A percentile compares a stretch with the other conserved stretches of the same genome.
Evolutionary conservation across 2,797 vertebrate genomes (phyloP).

Genomic region (Margarornis squamiger): DNA sequence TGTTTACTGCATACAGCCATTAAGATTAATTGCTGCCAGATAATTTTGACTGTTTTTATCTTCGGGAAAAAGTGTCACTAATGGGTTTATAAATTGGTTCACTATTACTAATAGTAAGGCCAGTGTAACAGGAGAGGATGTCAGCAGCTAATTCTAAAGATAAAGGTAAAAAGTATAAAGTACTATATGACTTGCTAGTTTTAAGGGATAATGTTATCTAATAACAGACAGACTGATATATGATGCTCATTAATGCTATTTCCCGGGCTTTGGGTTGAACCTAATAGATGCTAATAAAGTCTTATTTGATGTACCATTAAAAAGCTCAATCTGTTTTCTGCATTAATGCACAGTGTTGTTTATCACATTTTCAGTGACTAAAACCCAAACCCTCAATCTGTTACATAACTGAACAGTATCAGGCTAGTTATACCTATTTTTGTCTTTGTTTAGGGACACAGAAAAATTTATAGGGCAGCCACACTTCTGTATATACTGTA

Average conservation of each 20-base stretch:
- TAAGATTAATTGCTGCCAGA: conserved; percentile 92
- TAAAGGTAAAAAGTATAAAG: conserved; percentile 83
- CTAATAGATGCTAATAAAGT: conserved; percentile 87
- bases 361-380: conserved; percentile 80
- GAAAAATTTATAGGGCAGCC: conserved; percentile 29
- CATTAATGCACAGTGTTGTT: conserved; percentile 80
- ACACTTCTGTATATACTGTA: background rate
- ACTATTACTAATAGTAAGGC: conserved; percentile 88
- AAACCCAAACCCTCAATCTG: conserved; percentile 76
- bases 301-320: conserved; percentile 86
- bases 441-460: conserved; percentile 46
- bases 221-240: conserved; percentile 84
- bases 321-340: conserved; percentile 82
- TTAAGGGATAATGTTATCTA: conserved; percentile 82
- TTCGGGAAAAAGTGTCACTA: conserved; percentile 88
- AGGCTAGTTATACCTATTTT: conserved; percentile 53
- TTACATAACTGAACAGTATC: conserved; percentile 68
- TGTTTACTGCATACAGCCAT: conserved; percentile 91
- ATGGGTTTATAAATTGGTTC: conserved; percentile 91
- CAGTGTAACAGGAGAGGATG: conserved; percentile 81
- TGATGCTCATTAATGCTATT: conserved; percentile 84
- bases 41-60: conserved; percentile 91
- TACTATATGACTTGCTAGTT: conserved; percentile 80
- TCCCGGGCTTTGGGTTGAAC: conserved; percentile 80
- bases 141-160: conserved; percentile 82